Evolutionary conservation across 2,888 invertebrate genomes (phyloP).

Genomic region (Hemicrepidius hirtus): DNA sequence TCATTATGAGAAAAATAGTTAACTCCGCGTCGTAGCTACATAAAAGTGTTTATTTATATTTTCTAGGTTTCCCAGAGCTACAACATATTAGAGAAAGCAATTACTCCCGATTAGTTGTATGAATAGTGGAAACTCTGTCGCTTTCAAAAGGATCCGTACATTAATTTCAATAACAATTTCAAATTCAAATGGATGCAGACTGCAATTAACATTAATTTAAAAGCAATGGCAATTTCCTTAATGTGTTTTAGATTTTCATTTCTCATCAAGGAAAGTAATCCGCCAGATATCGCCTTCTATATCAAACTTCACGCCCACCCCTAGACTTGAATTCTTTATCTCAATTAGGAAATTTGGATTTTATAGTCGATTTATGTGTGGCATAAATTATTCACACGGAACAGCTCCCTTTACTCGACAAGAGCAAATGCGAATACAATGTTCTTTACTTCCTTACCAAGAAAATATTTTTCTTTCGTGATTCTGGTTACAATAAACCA

Average conservation of each 20-base stretch:
- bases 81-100: slow-evolving; percentile 50
- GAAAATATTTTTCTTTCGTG: slow-evolving; percentile 5
- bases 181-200: slow-evolving; percentile 67
- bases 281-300: slow-evolving; percentile 69
- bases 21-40: background rate
- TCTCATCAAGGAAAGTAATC: slow-evolving; percentile 72
- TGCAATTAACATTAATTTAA: slow-evolving; percentile 71
- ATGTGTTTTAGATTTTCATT: slow-evolving; percentile 72
- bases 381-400: slow-evolving; percentile 46
- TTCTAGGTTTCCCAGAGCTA: slow-evolving; percentile 36
- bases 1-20: background rate
- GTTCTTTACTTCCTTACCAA: slow-evolving; percentile 30
- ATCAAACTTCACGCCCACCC: slow-evolving; percentile 70
- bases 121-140: slow-evolving; percentile 50
- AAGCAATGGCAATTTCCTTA: slow-evolving; percentile 72
- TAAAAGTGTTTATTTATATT: slow-evolving; percentile 18
- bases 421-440: slow-evolving; percentile 44
- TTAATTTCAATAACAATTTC: slow-evolving; percentile 67
- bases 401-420: slow-evolving; percentile 36
- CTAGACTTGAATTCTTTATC: slow-evolving; percentile 67
- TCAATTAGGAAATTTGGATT: slow-evolving; percentile 71
- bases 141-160: slow-evolving; percentile 52
- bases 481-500: background rate
- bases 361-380: slow-evolving; percentile 65
- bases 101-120: slow-evolving; percentile 49